Base-by-base conservation (phyloP, 92 coral and sea anemone species). In the Bergia sp. region DNA sequence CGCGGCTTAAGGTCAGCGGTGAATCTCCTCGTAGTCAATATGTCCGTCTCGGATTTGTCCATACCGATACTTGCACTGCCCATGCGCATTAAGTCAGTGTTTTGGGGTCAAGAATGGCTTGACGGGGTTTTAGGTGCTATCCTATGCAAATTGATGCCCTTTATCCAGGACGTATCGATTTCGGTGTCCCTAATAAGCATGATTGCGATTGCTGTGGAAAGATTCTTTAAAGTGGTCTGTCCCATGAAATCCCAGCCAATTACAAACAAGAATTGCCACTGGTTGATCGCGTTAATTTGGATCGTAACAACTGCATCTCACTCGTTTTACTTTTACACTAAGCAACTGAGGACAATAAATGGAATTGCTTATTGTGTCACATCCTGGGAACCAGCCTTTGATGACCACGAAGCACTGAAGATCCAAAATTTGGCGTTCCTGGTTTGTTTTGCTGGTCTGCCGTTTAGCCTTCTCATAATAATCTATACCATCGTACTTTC, bases 211-310 rank as follows among this genome's bases (percentile, higher is more conserved):
- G 72, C 85, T 1, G 47, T 80, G 10, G 85, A 80, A 20, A 80
- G 85, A 38, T 80, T 80, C 36, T 80, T 80, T 58, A 57, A 55
- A 57, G 73, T 80, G 1, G 85, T 80, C 11, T 55, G 36, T 20
- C 72, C 85, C 0, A 80, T 42, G 72, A 80, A 80, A 57, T 38
- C 85, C 7, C 72, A 55, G 37, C 85, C 85, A 13, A 57, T 80
- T 73, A 80, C 85, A 55, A 80, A 57, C 72, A 80, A 80, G 71
- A 80, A 80, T 18, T 80, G 85, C 23, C 85, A 40, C 10, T 80
- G 85, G 85, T 21, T 80, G 43, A 15, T 80, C 0, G 85, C 85
- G 2, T 37, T 40, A n/a, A 80, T 80, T 37, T 80, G 85, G 85
- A 67, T 80, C 37, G 72, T 36, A 44, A 36, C 85, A 57, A 80